Percentiles rank a stretch among this genome's conserved stretches.
phyloP scores from a whole-genome alignment of 2,113 vertebrate species.

The Sebastes schlegelii region DNA sequence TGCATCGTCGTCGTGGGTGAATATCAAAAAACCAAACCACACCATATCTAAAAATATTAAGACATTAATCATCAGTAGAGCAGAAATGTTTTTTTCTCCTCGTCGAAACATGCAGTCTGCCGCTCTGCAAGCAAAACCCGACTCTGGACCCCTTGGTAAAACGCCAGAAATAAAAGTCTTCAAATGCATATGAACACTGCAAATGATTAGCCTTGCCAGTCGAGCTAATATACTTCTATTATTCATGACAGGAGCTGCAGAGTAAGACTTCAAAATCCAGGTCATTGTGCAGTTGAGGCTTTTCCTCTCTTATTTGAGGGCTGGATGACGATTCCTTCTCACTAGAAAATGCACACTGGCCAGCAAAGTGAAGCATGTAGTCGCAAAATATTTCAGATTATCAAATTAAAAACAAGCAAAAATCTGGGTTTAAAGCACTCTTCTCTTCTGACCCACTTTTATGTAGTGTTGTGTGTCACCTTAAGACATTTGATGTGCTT shows the following conservation, averaged over 20 bases:
- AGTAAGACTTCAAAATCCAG: conserved; percentile 43
- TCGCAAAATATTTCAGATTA: neutral
- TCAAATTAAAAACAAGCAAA: conserved; percentile 1
- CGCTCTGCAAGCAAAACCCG: conserved; percentile 53
- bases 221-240: conserved; percentile 21
- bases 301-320: conserved; percentile 20
- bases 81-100: conserved; percentile 42
- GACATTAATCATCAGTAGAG: conserved; percentile 73
- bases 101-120: conserved; percentile 69
- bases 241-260: conserved; percentile 40
- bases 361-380: conserved; percentile 39
- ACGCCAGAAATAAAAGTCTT: conserved; percentile 16
- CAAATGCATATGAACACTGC: conserved; percentile 47
- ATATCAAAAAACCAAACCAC: conserved; percentile 74
- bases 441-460: conserved; percentile 4
- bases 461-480: conserved; percentile 27
- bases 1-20: conserved; percentile 54
- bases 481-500: conserved; percentile 74
- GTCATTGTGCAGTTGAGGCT: conserved; percentile 30
- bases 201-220: conserved; percentile 28
- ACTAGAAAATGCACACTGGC: conserved; percentile 7
- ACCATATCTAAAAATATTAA: conserved; percentile 80
- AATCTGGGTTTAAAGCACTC: conserved; percentile 30
- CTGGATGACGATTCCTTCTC: conserved; percentile 48
- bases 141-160: conserved; percentile 40